Conservation (phyloP, 2,113 vertebrate species). For the Oceanodroma tethys region DNA sequence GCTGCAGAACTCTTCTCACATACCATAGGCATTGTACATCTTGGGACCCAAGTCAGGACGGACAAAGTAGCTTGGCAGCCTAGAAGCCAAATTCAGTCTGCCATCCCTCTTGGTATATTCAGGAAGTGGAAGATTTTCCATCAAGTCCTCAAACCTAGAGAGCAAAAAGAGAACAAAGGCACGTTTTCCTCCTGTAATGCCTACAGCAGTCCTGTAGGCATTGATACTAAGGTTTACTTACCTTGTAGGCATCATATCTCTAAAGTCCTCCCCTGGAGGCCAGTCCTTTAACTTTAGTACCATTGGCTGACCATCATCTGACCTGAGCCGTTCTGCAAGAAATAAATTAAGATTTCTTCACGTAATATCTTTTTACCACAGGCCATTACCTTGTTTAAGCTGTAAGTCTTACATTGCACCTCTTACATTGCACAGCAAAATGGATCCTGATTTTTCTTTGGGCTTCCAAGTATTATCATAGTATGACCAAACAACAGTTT, state of each 20-base stretch:
- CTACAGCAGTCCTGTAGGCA: background rate
- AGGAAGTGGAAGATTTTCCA: constrained; percentile 96
- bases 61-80: constrained; percentile 97
- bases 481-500: background rate
- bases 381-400: background rate
- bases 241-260: constrained; percentile 99
- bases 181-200: background rate
- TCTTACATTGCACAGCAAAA: background rate
- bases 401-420: background rate
- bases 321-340: constrained; percentile 86
- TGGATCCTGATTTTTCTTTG: background rate
- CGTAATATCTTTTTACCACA: background rate
- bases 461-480: background rate
- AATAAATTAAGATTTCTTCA: constrained; percentile 1
- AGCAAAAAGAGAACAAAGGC: background rate
- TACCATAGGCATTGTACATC: constrained; percentile 99
- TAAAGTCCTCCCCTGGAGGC: constrained; percentile 98
- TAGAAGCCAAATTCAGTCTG: constrained; percentile 92
- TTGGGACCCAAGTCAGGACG: constrained; percentile 96
- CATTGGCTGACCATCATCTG: constrained; percentile 91
- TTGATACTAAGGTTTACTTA: constrained; percentile 36
- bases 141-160: constrained; percentile 92
- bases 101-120: constrained; percentile 99
- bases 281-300: constrained; percentile 98
- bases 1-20: constrained; percentile 32